phyloP scores from a whole-genome alignment of 2,888 invertebrate species.

The Platycheirus rosarum region DNA sequence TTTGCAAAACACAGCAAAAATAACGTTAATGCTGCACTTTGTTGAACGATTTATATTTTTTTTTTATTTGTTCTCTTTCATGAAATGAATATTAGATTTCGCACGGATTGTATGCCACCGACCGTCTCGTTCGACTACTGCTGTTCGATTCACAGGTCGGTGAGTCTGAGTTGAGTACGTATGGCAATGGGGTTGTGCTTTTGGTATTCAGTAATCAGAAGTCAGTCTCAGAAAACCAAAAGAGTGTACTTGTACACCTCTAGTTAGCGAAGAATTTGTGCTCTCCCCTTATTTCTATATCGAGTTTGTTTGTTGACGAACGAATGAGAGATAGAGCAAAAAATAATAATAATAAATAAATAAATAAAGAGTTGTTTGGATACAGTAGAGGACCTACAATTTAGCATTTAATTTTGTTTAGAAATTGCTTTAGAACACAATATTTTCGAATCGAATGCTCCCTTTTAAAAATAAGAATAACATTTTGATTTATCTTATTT shows the following conservation, averaged over 20 bases:
- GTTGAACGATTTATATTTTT: conserved; percentile 7
- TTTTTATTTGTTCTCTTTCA: conserved; percentile 2
- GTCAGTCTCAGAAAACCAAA: conserved; percentile 26
- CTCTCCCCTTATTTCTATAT: conserved; percentile 33
- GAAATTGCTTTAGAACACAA: too few relatives aligned
- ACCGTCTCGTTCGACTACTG: conserved; percentile 50
- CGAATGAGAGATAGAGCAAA: conserved; percentile 53
- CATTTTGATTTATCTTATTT: too few relatives aligned
- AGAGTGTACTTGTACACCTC: conserved; percentile 35
- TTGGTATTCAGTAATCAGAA: conserved; percentile 16
- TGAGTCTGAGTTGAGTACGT: conserved; percentile 17
- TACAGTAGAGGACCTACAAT: conserved; percentile 9
- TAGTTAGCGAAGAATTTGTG: conserved; percentile 29
- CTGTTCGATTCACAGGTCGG: conserved; percentile 54
- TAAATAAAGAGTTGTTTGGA: conserved; percentile 6
- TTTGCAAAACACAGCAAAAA: conserved; percentile 21
- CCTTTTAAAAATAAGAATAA: too few relatives aligned
- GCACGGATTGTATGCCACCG: conserved; percentile 30
- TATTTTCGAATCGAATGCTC: too few relatives aligned
- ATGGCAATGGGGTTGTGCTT: conserved; percentile 57
- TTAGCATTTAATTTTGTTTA: too few relatives aligned
- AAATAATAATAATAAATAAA: conserved; percentile 28
- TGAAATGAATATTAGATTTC: conserved; percentile 35
- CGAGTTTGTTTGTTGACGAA: conserved; percentile 42
- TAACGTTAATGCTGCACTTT: conserved; percentile 1